Evolutionary conservation across 2,113 vertebrate genomes (phyloP), one percentile per base, ranked within the genome.

Genomic region (Centrocercus urophasianus): DNA sequence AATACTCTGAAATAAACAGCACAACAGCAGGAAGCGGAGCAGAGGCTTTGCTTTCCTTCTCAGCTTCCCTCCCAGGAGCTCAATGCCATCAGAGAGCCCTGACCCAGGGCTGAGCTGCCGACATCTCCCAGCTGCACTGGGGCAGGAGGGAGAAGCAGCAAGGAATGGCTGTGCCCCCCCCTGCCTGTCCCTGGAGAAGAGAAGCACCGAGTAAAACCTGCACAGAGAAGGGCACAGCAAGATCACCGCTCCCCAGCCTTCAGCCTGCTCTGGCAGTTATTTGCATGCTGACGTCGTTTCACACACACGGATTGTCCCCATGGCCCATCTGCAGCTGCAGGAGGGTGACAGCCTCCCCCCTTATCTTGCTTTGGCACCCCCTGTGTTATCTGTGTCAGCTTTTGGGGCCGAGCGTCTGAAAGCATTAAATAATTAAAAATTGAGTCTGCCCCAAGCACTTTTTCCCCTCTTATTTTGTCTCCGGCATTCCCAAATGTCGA

Each of bases 1-100:
- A 52, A 60, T 88, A 34, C 48, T 84, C 69, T 38, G 86, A 89
- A 96, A 91, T 81, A 83, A 95, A 60, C 71, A 63, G 82, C 79
- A 89, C 79, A 95, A 54, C 71, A 65, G 82, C 79, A 90, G 93
- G 93, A 87, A 93, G 48, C 3, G 2, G 79, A 90, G 84, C 75
- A 56, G 45, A 52, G 71, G 3, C 4, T 86, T 70, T 70, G 67
- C 86, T 90, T 84, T 57, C 67, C 86, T 86, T 67, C 52, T 81
- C 25, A 83, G n/a, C 76, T 83, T 79, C 66, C 71, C 86, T 89
- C 71, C 47, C 27, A 54, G 52, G 52, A 54, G 27, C 32, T 40
- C 36, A 27, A 43, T 48, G 27, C 54, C 80, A 75, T 73, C 79
- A 81, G 40, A 88, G 94, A 93, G 85, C 59, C 36, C 65, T 36